Evolutionary conservation across 2,888 invertebrate genomes (phyloP), one percentile per base, ranked within the genome.

Genomic region (Dioctria linearis): DNA sequence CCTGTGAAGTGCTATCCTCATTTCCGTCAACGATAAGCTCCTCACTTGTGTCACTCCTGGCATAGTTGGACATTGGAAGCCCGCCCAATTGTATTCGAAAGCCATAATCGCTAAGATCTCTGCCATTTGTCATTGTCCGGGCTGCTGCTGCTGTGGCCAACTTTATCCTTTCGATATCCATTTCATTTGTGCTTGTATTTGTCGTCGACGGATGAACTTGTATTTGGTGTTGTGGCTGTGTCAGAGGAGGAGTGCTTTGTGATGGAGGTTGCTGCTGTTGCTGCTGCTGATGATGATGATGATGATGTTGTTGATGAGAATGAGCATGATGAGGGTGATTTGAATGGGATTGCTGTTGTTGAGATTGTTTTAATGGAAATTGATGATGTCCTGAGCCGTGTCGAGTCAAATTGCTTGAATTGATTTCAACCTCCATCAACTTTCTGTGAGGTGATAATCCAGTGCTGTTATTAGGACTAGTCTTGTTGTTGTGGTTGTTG

Each of bases 1-100:
- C 88, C 80, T 89, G 88, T 9, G 89, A 89, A 82, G 86, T 88
- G 84, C 88, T 88, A 83, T 89, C 88, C 76, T 88, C 88, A 80
- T 89, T 89, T 51, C 89, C 89, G 84, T 89, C 89, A 4, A 89
- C 89, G 82, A 88, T 88, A n/a, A 89, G 83, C 83, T 89, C 89
- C 80, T 89, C 89, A 80, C 89, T 89, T 76, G 89, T 89, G 84
- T 89, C 89, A 84, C 89, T 89, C 54, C 88, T 85, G 39, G 88
- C 87, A 84, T 89, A 89, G 84, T 86, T 88, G 43, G 87, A 86
- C n/a, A 88, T 86, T 43, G 89, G 87, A 82, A 89, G 84, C 4
- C 89, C 89, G 49, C 89, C 89, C 83, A 89, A 84, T 82, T 89
- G 89, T 88, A 89, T 89, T 87, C 89, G 86, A 84, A 89, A 89